Base-by-base conservation (phyloP, 2,113 vertebrate genomes). In the Epinephelus moara region DNA sequence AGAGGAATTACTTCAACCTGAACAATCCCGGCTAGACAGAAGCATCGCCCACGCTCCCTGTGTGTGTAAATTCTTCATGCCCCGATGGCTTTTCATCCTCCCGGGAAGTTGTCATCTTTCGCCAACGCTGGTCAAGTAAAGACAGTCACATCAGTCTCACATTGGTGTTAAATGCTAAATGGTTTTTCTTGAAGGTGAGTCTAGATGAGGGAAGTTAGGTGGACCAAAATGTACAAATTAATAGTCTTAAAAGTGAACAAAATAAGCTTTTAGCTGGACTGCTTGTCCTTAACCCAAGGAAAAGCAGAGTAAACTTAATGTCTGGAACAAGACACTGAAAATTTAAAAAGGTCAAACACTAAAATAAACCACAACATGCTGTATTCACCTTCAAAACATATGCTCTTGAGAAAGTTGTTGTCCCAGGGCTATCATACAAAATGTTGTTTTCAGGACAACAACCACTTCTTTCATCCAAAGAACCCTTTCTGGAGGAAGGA, bases 61-160 rank as follows among this genome's bases (percentile, higher is more conserved):
- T 95, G 66, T 94, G 85, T 64, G 93, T 94, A 30, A 95, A 87
- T 78, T 95, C 92, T 0, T 96, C 95, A 63, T 92, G 90, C 76
- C 93, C 92, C 56, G 93, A 90, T 61, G 89, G 13, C 3, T 77
- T 91, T 18, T 14, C 12, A 19, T 94, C 96, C 72, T 94, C 83
- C 52, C 49, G 92, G 64, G 96, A 87, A 33, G 94, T 94, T 56
- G 94, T 96, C 96, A 98, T 97, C 92, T 88, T 95, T 81, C 86
- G 94, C 93, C 97, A 95, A 59, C 96, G 96, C 97, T 97, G 93
- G 0, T 80, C 78, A 78, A 66, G 0, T 78, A 78, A 89, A 68
- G 71, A 78, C 70, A 64, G 18, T 68, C 40, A 53, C 14, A 75
- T 78, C 45, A 82, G 56, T 17, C 52, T 78, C n/a, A 67, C 30